phyloP scores from a whole-genome alignment of 2,888 invertebrate genomes.

The Meteorus colon region DNA sequence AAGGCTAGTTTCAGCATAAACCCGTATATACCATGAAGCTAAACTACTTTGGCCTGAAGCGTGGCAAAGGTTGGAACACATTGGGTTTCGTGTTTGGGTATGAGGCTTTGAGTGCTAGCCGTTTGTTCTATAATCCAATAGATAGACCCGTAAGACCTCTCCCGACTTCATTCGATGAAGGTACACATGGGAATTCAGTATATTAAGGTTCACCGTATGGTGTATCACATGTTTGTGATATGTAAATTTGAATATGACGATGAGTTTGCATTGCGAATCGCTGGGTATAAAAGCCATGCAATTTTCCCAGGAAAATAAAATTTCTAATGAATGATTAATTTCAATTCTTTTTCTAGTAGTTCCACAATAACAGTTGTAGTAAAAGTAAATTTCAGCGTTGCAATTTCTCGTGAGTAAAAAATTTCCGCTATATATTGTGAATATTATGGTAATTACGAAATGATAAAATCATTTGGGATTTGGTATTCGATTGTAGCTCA shows the following conservation, averaged over 20 bases:
- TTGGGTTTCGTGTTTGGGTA: conserved; percentile 43
- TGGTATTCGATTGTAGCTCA: no score
- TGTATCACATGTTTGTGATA: conserved; percentile 49
- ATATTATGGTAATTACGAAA: no score
- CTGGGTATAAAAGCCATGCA: background rate
- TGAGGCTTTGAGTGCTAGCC: conserved; percentile 63
- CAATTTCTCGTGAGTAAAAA: no score
- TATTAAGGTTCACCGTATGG: conserved; percentile 43
- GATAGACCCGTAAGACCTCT: conserved; percentile 63
- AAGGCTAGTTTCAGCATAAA: conserved; percentile 59
- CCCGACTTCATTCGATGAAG: conserved; percentile 51
- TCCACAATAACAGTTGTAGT: background rate
- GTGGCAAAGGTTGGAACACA: conserved; percentile 46
- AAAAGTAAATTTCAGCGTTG: no score
- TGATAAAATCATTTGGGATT: no score
- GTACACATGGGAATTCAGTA: conserved; percentile 46
- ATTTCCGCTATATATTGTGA: no score
- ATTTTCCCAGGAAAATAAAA: background rate
- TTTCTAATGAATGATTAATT: background rate
- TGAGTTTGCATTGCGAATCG: conserved; percentile 46
- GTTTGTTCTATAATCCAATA: conserved; percentile 67
- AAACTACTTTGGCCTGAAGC: conserved; percentile 62
- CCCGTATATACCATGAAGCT: conserved; percentile 60
- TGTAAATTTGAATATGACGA: conserved; percentile 61
- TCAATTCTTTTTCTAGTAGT: background rate